Evolutionary conservation across 2,888 invertebrate genomes (phyloP), one percentile per base, ranked within the genome.

Genomic region (Mesodorylaimus sp.): DNA sequence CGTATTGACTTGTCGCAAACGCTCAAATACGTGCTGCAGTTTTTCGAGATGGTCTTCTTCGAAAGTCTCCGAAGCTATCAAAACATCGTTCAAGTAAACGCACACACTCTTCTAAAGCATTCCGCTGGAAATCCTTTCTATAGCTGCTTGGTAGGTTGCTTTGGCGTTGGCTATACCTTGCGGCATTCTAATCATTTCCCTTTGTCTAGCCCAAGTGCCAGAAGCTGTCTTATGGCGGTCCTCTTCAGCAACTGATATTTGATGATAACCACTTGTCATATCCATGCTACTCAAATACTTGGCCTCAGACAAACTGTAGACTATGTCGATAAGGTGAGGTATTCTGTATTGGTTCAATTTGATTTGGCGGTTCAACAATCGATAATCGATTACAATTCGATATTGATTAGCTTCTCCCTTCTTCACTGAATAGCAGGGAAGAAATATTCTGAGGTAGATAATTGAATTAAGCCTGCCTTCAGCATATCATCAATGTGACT

Each of bases 381-480:
- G 25, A n/a, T n/a, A n/a, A n/a, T n/a, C n/a, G n/a, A n/a, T n/a
- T n/a, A n/a, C n/a, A n/a, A n/a, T n/a, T n/a, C 52, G 53, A 43
- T 23, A 53, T 16, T 41, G 42, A 25, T 52, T 57, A 47, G 58
- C 53, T n/a, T n/a, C n/a, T 48, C 61, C 62, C 54, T 65, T 67
- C 24, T 55, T 56, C 1, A 64, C 63, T 2, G 66, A 45, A 65
- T 60, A 3, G 63, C 55, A 1, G 64, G 65, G 1, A 60, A 55
- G 7, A 59, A 55, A 60, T 61, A 68, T 1, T 64, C 62, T 28
- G 59, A 59, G 2, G 49, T 51, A 2, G 60, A 61, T 2, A 54
- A 59, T 27, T 56, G 51, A 27, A 51, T 51, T 23, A 53, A 44
- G 3, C 45, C 50, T 5, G 7, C 5, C 5, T 39, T n/a, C 19